phyloP scores from a whole-genome alignment of 2,113 vertebrate species.

The Riparia riparia region DNA sequence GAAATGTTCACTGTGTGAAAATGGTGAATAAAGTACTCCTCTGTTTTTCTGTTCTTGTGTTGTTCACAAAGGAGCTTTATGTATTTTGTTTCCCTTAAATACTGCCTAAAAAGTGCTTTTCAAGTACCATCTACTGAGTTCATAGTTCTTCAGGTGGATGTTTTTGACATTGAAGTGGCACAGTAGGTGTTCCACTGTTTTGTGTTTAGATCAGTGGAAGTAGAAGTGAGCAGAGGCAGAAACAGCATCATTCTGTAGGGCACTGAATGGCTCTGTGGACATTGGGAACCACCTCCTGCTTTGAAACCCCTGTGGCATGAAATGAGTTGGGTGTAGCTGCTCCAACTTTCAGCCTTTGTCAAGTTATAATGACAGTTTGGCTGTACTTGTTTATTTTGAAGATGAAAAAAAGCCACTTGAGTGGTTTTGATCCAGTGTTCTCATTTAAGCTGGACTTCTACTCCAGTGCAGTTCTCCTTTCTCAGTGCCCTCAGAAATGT shows the following conservation, averaged over 20 bases:
- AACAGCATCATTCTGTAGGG: fast-evolving
- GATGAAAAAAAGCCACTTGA: neutral
- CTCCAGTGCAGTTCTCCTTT: neutral
- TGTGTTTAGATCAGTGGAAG: neutral
- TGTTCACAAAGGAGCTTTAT: neutral
- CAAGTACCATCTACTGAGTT: neutral
- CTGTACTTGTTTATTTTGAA: neutral
- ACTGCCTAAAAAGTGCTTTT: neutral
- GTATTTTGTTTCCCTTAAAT: neutral
- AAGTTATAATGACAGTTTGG: fast-evolving
- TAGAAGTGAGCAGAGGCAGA: neutral
- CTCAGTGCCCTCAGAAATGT: neutral
- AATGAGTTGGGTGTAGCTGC: neutral
- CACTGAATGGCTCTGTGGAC: fast-evolving
- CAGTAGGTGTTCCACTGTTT: neutral
- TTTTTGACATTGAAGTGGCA: neutral
- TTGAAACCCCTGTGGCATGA: fast-evolving
- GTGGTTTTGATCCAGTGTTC: neutral
- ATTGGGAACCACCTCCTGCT: fast-evolving
- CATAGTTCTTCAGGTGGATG: neutral
- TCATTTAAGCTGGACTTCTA: neutral
- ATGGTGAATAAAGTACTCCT: neutral
- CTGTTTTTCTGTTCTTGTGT: neutral
- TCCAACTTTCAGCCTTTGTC: fast-evolving
- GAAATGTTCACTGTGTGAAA: neutral